Conservation (phyloP, 2,113 vertebrate genomes). For the Stomatorhinus ivindoensis region DNA sequence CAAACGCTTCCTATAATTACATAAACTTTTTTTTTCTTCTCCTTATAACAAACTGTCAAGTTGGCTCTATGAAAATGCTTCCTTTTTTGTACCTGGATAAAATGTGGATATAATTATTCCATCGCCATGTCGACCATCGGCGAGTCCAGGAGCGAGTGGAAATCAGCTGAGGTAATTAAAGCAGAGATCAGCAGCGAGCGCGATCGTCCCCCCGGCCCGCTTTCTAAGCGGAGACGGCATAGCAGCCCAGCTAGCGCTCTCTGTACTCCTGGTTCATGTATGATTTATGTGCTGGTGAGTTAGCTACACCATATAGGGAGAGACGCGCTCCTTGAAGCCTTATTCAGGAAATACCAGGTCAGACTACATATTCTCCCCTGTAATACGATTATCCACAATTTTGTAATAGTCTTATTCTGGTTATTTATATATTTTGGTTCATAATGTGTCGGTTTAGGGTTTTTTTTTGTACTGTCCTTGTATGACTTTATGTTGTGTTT, state of each 20-base stretch:
- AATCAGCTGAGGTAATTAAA: neutral
- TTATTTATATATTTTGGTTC: neutral
- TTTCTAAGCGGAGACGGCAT: too few relatives aligned
- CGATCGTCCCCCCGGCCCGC: neutral
- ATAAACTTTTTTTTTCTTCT: neutral
- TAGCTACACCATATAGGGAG: neutral
- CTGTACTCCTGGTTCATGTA: neutral
- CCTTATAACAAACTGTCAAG: neutral
- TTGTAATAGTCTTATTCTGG: neutral
- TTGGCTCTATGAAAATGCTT: neutral
- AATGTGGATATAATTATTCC: neutral
- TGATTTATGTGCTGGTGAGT: neutral
- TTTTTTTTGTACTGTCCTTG: neutral
- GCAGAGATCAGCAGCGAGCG: neutral
- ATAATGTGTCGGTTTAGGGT: neutral
- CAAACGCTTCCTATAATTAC: too few relatives aligned
- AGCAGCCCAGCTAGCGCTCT: neutral
- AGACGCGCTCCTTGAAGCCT: neutral
- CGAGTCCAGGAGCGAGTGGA: neutral
- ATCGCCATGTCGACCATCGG: neutral
- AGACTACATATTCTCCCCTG: neutral
- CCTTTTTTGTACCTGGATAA: neutral
- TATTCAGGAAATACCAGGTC: neutral
- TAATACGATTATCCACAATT: neutral
- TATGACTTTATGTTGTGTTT: neutral